Evolutionary conservation across 2,113 vertebrate species (phyloP).

Genomic region (Meleagris gallopavo): DNA sequence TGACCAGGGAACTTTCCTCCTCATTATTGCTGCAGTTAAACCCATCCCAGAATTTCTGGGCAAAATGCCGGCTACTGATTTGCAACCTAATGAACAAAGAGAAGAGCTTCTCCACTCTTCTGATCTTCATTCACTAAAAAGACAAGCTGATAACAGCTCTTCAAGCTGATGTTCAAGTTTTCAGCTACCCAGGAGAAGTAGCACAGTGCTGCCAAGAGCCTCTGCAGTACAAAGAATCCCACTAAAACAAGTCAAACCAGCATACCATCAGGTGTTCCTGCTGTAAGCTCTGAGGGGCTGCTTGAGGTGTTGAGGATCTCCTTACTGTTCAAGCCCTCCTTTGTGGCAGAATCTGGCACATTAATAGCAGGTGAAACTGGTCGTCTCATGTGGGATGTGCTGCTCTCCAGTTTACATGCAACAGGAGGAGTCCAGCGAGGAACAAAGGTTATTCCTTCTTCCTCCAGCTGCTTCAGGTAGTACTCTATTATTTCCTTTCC

Average conservation of each 20-base stretch:
- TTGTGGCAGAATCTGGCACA: slow-evolving; percentile 73
- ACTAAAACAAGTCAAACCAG: neutral
- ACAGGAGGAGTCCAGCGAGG: slow-evolving; percentile 87
- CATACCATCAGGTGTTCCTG: slow-evolving; percentile 85
- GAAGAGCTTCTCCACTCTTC: neutral
- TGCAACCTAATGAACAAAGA: neutral
- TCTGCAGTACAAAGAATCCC: neutral
- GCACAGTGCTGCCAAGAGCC: neutral
- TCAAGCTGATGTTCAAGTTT: neutral
- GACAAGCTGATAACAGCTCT: neutral
- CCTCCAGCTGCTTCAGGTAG: slow-evolving; percentile 89
- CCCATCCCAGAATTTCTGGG: neutral
- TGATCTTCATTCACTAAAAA: neutral
- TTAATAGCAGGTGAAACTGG: slow-evolving; percentile 62
- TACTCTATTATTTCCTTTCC: slow-evolving; percentile 98
- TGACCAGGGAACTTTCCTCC: neutral
- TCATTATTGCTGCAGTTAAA: neutral
- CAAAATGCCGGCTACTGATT: neutral
- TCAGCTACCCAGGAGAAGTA: neutral
- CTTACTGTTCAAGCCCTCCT: slow-evolving; percentile 71
- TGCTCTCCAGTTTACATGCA: slow-evolving; percentile 60
- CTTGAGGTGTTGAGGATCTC: slow-evolving; percentile 72
- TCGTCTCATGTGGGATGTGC: slow-evolving; percentile 26
- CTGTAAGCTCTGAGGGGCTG: slow-evolving; percentile 72
- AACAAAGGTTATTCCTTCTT: slow-evolving; percentile 88